Evolutionary conservation across 37 sponge, comb jelly and placozoan species (phyloP).

Genomic region (Dysidea cf. avara): DNA sequence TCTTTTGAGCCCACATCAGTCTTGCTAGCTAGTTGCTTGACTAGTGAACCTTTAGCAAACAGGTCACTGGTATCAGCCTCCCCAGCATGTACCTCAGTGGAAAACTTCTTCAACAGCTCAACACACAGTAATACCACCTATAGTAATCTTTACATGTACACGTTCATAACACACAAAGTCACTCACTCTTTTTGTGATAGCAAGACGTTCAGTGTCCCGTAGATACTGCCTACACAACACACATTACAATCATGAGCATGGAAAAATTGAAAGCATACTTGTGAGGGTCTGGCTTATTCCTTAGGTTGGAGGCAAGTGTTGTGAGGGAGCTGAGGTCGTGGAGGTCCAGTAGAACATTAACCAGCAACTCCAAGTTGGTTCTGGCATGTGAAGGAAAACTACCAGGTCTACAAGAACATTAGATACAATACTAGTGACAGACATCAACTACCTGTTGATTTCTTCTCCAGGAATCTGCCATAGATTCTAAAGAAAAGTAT

Average conservation of each 20-base stretch:
- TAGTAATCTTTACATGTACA: too few species aligned
- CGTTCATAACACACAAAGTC: too few species aligned
- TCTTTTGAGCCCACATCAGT: too few species aligned
- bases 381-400: conserved; percentile 57
- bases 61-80: too few species aligned
- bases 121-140: too few species aligned
- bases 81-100: too few species aligned
- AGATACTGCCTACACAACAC: conserved; percentile 41
- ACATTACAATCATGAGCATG: neutral
- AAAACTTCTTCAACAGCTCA: too few species aligned
- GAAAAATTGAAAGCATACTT: conserved; percentile 1
- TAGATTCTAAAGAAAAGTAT: conserved; percentile 46
- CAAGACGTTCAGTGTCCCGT: conserved; percentile 56
- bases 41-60: too few species aligned
- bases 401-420: conserved; percentile 62
- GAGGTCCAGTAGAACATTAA: conserved; percentile 10
- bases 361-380: conserved; percentile 30
- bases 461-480: conserved; percentile 63
- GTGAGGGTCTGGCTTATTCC: conserved; percentile 33
- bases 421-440: too few species aligned
- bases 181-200: conserved; percentile 51
- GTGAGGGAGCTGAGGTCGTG: conserved; percentile 17
- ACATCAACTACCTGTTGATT: conserved; percentile 40
- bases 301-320: conserved; percentile 34
- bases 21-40: too few species aligned